Percentiles rank a stretch among this genome's conserved stretches.
Conservation (phyloP, 1,140 invertebrate species). For the Apocrypta bakeri region DNA sequence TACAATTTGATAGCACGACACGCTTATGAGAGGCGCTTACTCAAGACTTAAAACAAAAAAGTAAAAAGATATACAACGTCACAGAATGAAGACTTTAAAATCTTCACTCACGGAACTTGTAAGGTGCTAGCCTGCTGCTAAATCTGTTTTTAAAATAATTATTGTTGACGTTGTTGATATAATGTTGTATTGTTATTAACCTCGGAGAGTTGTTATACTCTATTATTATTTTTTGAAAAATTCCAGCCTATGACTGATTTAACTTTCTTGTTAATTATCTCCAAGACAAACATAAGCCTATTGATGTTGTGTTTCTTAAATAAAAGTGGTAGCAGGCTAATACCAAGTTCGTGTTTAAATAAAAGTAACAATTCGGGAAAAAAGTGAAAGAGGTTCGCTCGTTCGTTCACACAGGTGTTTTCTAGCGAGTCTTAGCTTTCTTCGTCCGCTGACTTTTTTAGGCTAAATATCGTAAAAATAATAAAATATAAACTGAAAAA, state of each 20-base stretch:
- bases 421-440: slow-evolving; percentile 52
- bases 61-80: slow-evolving; percentile 30
- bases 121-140: slow-evolving; percentile 42
- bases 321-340: slow-evolving; percentile 36
- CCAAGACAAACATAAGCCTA: slow-evolving; percentile 40
- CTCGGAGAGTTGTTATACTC: slow-evolving; percentile 44
- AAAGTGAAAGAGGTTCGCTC: slow-evolving; percentile 52
- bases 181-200: slow-evolving; percentile 45
- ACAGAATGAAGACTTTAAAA: slow-evolving; percentile 43
- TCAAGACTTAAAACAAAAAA: slow-evolving; percentile 46
- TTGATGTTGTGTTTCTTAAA: slow-evolving; percentile 51
- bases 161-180: slow-evolving; percentile 53
- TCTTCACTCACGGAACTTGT: slow-evolving; percentile 25
- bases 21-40: slow-evolving; percentile 46
- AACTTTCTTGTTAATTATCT: slow-evolving; percentile 49
- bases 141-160: slow-evolving; percentile 50
- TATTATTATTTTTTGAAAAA: slow-evolving; percentile 50
- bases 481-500: slow-evolving; percentile 48
- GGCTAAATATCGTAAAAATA: slow-evolving; percentile 49
- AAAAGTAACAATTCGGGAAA: slow-evolving; percentile 47
- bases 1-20: slow-evolving; percentile 50
- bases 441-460: slow-evolving; percentile 51
- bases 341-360: slow-evolving; percentile 43
- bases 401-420: slow-evolving; percentile 46
- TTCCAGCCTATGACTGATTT: slow-evolving; percentile 40